phyloP scores from a whole-genome alignment of 2,888 invertebrate species.

The Pollenia amentaria region DNA sequence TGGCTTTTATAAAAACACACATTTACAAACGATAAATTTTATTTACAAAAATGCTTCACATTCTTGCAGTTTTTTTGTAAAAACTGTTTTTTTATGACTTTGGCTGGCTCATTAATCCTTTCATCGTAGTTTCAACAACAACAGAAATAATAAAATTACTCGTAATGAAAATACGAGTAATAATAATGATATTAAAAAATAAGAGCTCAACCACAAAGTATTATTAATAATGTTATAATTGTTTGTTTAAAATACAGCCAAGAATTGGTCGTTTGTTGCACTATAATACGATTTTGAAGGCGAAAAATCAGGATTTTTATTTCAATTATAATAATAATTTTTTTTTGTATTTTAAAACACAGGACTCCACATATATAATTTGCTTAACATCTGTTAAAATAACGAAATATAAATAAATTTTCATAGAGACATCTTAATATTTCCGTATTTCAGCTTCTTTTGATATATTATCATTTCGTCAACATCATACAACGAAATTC shows the following conservation, averaged over 20 bases:
- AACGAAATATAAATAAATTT: background rate
- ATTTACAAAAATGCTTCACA: background rate
- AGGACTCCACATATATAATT: background rate
- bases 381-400: background rate
- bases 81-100: constrained; percentile 11
- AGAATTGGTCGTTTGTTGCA: background rate
- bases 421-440: constrained; percentile 1
- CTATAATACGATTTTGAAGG: background rate
- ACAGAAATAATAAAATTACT: constrained; percentile 33
- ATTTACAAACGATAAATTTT: constrained; percentile 9
- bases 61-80: background rate
- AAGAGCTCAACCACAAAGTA: constrained; percentile 22
- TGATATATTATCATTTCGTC: constrained; percentile 5
- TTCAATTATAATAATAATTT: background rate
- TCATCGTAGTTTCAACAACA: constrained; percentile 24
- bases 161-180: background rate
- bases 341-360: background rate
- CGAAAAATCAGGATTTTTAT: background rate
- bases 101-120: constrained; percentile 41
- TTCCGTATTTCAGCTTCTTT: constrained; percentile 1
- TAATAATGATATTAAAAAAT: constrained; percentile 13
- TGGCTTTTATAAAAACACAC: background rate
- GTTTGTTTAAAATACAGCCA: background rate
- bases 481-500: background rate
- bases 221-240: background rate